A percentile compares a stretch with the other conserved stretches of the same genome.
phyloP scores from a whole-genome alignment of 2,113 vertebrate genomes.

The Sula dactylatra region DNA sequence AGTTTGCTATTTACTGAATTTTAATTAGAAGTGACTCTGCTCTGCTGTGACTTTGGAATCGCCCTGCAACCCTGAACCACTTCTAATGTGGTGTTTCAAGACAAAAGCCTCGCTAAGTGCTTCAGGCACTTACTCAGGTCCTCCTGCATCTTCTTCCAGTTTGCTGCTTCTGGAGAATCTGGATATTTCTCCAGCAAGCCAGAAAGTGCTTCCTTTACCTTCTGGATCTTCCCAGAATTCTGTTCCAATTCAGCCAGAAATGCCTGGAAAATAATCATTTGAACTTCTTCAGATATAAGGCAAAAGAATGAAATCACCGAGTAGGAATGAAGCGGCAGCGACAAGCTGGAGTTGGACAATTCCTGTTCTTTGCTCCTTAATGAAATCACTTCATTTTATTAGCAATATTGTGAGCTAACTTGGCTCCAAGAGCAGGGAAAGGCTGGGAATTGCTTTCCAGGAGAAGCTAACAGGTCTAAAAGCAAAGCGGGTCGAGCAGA shows the following conservation, averaged over 20 bases:
- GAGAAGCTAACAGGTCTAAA: neutral
- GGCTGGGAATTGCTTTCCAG: neutral
- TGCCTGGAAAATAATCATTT: conserved; percentile 72
- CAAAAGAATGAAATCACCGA: neutral
- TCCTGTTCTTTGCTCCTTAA: neutral
- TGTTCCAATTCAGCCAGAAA: conserved; percentile 88
- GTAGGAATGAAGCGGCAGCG: neutral
- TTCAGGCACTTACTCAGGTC: conserved; percentile 85
- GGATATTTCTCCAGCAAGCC: conserved; percentile 86
- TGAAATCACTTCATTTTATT: neutral
- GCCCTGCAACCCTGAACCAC: neutral
- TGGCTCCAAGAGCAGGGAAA: neutral
- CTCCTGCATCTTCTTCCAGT: conserved; percentile 89
- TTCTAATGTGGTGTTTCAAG: neutral
- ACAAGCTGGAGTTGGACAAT: neutral
- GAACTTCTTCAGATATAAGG: neutral
- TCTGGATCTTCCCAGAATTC: conserved; percentile 87
- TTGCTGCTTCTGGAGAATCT: conserved; percentile 87
- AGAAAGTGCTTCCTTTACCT: conserved; percentile 84
- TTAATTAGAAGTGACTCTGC: conserved; percentile 37
- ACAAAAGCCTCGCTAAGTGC: neutral
- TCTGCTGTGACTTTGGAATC: conserved; percentile 18
- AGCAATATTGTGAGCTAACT: neutral
- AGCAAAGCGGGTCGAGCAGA: neutral
- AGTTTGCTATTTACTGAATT: neutral